Evolutionary conservation across 2,888 invertebrate genomes (phyloP).

Genomic region (Acrobasis suavella): DNA sequence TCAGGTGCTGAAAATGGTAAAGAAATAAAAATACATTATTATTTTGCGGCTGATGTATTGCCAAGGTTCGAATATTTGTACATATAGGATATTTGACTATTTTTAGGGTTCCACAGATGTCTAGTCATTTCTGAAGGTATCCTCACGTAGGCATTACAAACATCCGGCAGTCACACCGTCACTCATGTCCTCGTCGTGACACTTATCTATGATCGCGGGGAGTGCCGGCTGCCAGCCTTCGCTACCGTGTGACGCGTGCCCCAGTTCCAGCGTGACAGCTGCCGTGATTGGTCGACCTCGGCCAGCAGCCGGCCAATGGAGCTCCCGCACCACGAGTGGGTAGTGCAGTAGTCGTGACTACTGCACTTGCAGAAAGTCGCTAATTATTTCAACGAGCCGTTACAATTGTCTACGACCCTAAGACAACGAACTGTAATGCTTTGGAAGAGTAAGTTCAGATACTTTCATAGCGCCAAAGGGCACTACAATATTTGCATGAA

Average conservation of each 20-base stretch:
- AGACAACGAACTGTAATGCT: no score
- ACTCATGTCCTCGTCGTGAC: neutral
- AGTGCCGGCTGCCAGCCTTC: neutral
- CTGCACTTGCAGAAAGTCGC: conserved; percentile 6
- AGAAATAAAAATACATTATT: no score
- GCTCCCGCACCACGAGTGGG: conserved; percentile 2
- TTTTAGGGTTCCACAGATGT: no score
- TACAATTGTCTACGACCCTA: no score
- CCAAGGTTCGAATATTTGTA: no score
- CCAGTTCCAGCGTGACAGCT: conserved; percentile 16
- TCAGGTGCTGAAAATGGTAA: no score
- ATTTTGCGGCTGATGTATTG: no score
- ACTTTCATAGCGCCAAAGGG: no score
- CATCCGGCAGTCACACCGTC: neutral
- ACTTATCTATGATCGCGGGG: neutral
- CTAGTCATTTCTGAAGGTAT: no score
- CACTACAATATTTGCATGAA: no score
- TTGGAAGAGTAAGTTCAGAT: no score
- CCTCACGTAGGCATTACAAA: neutral
- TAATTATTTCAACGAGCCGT: conserved; percentile 3
- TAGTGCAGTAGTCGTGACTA: neutral
- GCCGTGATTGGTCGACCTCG: conserved; percentile 19
- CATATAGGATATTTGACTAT: no score
- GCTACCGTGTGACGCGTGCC: neutral
- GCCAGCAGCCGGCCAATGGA: neutral